These are phyloP conservation scores for Drosophila limbata DNA, from an alignment of 2,888 invertebrate species.

Conservation along the genomic window DNA sequence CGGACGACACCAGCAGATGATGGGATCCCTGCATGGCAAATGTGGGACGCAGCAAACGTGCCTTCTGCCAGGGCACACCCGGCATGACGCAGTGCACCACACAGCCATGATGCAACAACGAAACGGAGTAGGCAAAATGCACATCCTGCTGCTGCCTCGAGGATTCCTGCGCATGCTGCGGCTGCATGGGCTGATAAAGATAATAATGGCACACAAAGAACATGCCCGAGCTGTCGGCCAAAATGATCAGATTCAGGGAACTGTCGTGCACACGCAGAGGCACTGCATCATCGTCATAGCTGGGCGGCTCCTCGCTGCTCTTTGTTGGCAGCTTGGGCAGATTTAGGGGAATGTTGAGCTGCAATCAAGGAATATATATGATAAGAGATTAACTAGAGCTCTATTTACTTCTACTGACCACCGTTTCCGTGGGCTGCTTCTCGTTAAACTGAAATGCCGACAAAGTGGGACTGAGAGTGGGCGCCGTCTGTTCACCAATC, in stretches of 20 bases:
- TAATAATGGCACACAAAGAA: conserved; percentile 94
- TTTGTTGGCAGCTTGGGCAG: conserved; percentile 89
- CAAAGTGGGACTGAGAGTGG: conserved; percentile 90
- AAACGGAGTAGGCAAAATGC: conserved; percentile 94
- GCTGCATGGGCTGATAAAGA: conserved; percentile 89
- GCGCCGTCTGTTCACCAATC: conserved; percentile 84
- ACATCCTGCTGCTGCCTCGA: conserved; percentile 85
- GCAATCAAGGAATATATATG: conserved; percentile 18
- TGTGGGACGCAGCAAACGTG: conserved; percentile 91
- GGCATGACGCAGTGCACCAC: conserved; percentile 93
- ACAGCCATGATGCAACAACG: conserved; percentile 92
- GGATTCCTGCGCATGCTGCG: conserved; percentile 83
- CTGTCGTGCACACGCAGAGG: conserved; percentile 93
- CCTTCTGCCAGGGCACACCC: conserved; percentile 92
- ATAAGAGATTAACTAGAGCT: background rate
- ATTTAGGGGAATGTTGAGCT: conserved; percentile 94
- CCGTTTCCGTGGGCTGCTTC: conserved; percentile 94
- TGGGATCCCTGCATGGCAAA: conserved; percentile 91
- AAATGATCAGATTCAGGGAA: conserved; percentile 91
- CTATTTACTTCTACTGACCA: conserved; percentile 87
- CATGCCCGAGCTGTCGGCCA: conserved; percentile 90
- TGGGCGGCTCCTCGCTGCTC: conserved; percentile 85
- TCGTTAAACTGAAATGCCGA: conserved; percentile 95
- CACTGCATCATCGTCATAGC: conserved; percentile 93
- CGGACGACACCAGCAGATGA: conserved; percentile 93